Conservation (phyloP, 2,797 vertebrate genomes). For the Rhynchonycteris naso region DNA sequence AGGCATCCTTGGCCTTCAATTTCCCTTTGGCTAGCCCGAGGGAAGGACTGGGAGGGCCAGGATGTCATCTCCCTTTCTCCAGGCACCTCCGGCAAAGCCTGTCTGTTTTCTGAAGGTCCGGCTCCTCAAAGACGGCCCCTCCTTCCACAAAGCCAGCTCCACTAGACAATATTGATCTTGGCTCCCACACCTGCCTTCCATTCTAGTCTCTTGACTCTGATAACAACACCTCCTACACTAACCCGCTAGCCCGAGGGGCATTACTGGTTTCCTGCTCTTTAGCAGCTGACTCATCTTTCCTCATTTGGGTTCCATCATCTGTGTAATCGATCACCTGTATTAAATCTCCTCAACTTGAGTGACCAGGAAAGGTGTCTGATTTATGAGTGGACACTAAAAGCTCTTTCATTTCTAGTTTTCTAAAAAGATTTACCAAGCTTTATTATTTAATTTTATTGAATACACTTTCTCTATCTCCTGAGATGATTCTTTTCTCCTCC, state of each 20-base stretch:
- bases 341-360: constrained; percentile 43
- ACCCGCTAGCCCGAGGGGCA: background rate
- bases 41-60: background rate
- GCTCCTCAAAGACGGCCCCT: background rate
- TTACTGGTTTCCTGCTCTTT: background rate
- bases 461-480: background rate
- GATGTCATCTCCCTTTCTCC: background rate
- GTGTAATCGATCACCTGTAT: background rate
- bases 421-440: background rate
- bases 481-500: constrained; percentile 2
- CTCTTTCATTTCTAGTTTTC: constrained; percentile 47
- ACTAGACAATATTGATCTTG: background rate
- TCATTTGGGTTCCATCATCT: background rate
- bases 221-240: background rate
- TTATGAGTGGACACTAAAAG: constrained; percentile 52
- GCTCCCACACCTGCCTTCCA: background rate
- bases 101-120: background rate
- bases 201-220: background rate
- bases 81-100: background rate
- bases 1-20: background rate
- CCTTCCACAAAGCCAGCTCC: background rate
- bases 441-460: constrained; percentile 56
- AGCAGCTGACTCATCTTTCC: background rate
- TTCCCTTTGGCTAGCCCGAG: background rate
- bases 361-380: constrained; percentile 47